Conservation (phyloP, 2,888 invertebrate genomes). For the Hypsopygia costalis region DNA sequence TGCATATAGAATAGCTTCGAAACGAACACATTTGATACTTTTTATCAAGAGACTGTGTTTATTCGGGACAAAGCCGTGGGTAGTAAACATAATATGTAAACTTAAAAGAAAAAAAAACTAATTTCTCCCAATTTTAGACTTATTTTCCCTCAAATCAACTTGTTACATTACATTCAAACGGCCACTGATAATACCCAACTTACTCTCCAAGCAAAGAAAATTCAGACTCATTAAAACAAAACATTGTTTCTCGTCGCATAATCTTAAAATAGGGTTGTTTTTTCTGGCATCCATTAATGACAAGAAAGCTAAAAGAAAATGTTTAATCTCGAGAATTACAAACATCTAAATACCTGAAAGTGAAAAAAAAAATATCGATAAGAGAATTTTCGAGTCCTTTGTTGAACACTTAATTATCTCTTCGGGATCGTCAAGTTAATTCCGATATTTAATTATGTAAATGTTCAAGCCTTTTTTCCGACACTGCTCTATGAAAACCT, state of each 20-base stretch:
- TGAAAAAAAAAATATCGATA: conserved; percentile 30
- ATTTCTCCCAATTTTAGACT: too few species aligned
- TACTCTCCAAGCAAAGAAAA: not conserved
- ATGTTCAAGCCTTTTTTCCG: conserved; percentile 48
- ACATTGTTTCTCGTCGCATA: conserved; percentile 27
- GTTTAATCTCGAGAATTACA: conserved; percentile 41
- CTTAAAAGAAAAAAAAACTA: too few species aligned
- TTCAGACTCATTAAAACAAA: conserved; percentile 36
- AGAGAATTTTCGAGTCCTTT: conserved; percentile 36
- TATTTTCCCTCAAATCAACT: too few species aligned
- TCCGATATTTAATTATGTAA: conserved; percentile 68
- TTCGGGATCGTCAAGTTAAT: conserved; percentile 45
- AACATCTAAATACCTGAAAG: conserved; percentile 41
- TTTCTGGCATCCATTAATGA: conserved; percentile 51
- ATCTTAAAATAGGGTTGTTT: conserved; percentile 42
- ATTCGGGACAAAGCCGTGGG: too few species aligned
- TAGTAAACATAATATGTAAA: too few species aligned
- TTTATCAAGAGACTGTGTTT: too few species aligned
- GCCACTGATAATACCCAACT: not conserved
- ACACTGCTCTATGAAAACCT: conserved; percentile 30
- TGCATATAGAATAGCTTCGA: too few species aligned
- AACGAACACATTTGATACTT: too few species aligned
- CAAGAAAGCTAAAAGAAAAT: conserved; percentile 37
- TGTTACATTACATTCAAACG: not conserved
- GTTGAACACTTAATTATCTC: conserved; percentile 56